Base-by-base conservation (phyloP, 2,113 vertebrate genomes). In the Perccottus glenii region DNA sequence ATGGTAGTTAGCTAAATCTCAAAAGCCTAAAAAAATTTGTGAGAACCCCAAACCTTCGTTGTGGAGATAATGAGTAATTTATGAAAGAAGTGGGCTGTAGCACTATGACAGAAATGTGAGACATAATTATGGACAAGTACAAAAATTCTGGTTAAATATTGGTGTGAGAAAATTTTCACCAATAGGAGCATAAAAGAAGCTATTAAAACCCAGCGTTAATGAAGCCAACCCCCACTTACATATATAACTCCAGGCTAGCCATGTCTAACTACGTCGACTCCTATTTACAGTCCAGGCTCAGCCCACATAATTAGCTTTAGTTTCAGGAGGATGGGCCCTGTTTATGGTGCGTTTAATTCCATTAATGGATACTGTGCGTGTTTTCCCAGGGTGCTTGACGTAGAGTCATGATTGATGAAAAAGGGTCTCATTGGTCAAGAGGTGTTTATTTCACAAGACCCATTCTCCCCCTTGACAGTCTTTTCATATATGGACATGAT, bases 401-500 rank as follows among this genome's bases (percentile, higher is more conserved):
- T 48, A 27, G 16, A 61, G 51, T 63, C 12, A n/a, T 83, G 80
- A 89, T 85, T 74, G 70, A 89, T 87, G 80, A 58, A 80, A n/a
- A 45, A 63, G 60, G 73, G 75, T 67, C 59, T 57, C 45, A 55
- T 36, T 82, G 78, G 84, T 90, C 87, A 87, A 73, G 67, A 77
- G 75, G 81, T 86, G 73, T 88, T 88, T 87, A 79, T 89, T 90
- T 88, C 85, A 87, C 62, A 79, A 74, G 70, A 79, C 65, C 55
- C 55, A 67, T 62, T 19, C 70, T 79, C 77, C 70, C 61, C 76
- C 14, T 27, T 85, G 77, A 83, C 85, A 86, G 73, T 44, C 75
- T 80, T 81, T 88, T 90, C 78, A 87, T 87, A 84, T 83, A 9
- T 68, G 49, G 64, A 79, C 82, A 84, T 92, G 85, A 90, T 85